Evolutionary conservation across 23 tunicate genomes (phyloP), one percentile per base, ranked within the genome.

Genomic region (Ascidia mentula): DNA sequence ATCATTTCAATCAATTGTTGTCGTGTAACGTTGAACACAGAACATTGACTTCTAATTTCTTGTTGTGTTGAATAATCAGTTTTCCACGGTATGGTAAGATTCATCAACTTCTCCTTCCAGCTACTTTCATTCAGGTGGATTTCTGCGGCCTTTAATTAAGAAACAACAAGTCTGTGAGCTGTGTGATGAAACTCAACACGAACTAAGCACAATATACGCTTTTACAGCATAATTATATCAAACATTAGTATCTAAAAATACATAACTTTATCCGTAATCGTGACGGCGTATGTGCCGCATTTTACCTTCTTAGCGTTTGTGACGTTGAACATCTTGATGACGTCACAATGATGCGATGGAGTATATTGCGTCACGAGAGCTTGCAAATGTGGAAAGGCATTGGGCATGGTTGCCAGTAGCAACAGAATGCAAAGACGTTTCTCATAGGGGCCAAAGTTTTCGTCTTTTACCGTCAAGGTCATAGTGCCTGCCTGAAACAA

Each of bases 361-460:
- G 75, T 71, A 31, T 71, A 71, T 12, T 71, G 75, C 9, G 38
- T 71, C 9, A 71, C 75, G 36, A 71, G 32, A 18, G 38, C n/a
- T 71, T 71, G 75, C 34, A 71, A 35, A 3, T 22, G 38, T 18
- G 75, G 38, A 18, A 71, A 71, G 13, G 34, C 33, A 9, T 7
- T 71, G 38, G 75, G 75, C 18, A 71, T 71, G 7, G 75, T 34
- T 71, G 75, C 38, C 39, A 71, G 32, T 6, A 71, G 39, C 38
- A 71, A 35, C 38, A 71, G 75, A 71, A 71, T 1, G 75, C 75
- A 71, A 5, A 71, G 33, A 22, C 75, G 75, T 71, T 71, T 71
- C 39, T 71, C 75, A 31, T 71, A 71, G 30, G n/a, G 39, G 32
- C 75, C 75, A 18, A 71, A 71, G 3, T 71, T 31, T 28, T 18